Evolutionary conservation across 2,797 vertebrate genomes (phyloP), one percentile per base, ranked within the genome.

Genomic region (Poeciliopsis paucimaculata): DNA sequence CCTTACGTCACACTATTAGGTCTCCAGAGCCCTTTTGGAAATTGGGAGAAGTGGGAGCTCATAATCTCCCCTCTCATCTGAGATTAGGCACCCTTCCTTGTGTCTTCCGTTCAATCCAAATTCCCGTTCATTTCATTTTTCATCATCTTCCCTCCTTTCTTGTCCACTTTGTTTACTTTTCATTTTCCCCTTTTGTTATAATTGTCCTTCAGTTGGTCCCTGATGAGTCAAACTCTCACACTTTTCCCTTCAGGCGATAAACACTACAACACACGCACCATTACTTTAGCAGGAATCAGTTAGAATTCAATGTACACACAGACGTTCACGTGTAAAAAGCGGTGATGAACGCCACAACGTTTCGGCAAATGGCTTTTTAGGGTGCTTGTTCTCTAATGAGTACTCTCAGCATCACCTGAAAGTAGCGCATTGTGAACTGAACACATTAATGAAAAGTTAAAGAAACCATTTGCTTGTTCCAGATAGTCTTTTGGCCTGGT

Each of bases 401-500:
- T 77, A 20, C 4, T 72, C 81, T 89, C 84, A 88, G 81, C 80
- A 74, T 86, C 82, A 64, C 72, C 75, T 87, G 86, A 90, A 84
- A 85, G 39, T 82, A 77, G 72, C 66, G 49, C 72, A 81, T 83
- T 88, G 79, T 84, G 83, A 90, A 82, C 76, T 77, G 74, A 88
- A 88, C 80, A 79, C 73, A 89, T 91, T 83, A 85, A 77, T 57
- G 79, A 82, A 85, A 87, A 88, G 86, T 89, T 78, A 73, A 86
- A 81, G 75, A 64, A 86, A 91, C 79, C 78, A 75, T 86, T 90
- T 80, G 83, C 83, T 82, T 92, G 90, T 88, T 94, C 92, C 84
- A 93, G 78, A 93, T 92, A 92, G 83, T 89, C 78, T 90, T 82
- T 62, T 93, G 93, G 88, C 92, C 93, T 93, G 87, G 86, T 95